Conservation (phyloP, 1,140 invertebrate genomes). For the Nasonia vitripennis region DNA sequence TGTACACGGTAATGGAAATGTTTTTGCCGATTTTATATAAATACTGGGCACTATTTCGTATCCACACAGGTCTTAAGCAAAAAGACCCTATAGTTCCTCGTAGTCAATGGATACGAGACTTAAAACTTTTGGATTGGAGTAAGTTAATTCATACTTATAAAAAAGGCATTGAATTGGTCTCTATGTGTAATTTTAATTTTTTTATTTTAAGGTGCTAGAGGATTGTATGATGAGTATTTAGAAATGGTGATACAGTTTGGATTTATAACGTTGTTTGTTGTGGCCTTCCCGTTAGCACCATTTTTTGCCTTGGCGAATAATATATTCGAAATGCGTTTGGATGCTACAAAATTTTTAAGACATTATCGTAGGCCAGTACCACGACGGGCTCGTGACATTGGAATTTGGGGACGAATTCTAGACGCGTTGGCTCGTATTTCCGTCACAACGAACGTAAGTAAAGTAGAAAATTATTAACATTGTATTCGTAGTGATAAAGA, state of each 20-base stretch:
- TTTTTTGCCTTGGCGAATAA: constrained; percentile 93
- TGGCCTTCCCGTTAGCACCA: constrained; percentile 92
- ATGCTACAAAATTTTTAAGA: constrained; percentile 90
- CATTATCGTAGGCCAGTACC: constrained; percentile 90
- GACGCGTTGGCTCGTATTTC: constrained; percentile 93
- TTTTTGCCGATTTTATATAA: constrained; percentile 84
- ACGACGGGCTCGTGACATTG: constrained; percentile 89
- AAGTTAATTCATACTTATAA: constrained; percentile 17
- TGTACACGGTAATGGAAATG: constrained; percentile 92
- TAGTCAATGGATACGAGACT: constrained; percentile 93
- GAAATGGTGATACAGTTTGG: constrained; percentile 98
- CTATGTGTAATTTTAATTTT: background rate
- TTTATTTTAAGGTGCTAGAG: constrained; percentile 82
- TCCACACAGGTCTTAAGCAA: constrained; percentile 72
- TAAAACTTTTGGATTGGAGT: constrained; percentile 88
- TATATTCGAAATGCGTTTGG: constrained; percentile 91
- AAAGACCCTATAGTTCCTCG: constrained; percentile 66
- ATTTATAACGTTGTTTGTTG: constrained; percentile 93
- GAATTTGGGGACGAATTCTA: constrained; percentile 94
- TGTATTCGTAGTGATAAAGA: background rate
- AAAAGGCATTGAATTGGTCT: background rate
- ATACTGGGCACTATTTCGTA: constrained; percentile 82
- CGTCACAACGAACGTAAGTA: constrained; percentile 93
- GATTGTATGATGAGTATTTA: constrained; percentile 96
- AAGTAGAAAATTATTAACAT: constrained; percentile 40